These are phyloP conservation scores for Teleiodes luculella DNA, from an alignment of 2,888 invertebrate species.

Conservation along the genomic window DNA sequence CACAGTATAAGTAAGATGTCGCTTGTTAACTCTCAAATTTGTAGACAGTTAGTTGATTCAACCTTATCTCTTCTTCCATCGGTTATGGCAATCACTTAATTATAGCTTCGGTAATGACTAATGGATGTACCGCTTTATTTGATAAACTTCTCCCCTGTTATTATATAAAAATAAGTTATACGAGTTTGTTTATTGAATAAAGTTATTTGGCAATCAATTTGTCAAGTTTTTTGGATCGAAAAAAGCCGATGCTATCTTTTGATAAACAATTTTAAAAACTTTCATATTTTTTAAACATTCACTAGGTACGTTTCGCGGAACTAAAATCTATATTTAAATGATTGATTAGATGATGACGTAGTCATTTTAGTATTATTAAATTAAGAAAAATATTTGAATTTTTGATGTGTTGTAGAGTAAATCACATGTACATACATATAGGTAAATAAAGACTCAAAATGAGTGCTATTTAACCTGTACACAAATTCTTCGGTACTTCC, in stretches of 20 bases:
- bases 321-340: too few relatives aligned
- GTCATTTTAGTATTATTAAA: too few relatives aligned
- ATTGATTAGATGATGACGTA: too few relatives aligned
- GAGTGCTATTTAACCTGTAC: too few relatives aligned
- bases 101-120: constrained; percentile 3
- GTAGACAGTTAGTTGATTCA: background rate
- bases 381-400: too few relatives aligned
- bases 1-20: constrained; percentile 3
- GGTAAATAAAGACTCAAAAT: too few relatives aligned
- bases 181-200: background rate
- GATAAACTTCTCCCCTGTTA: background rate
- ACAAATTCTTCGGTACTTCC: too few relatives aligned
- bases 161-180: background rate
- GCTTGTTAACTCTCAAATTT: constrained; percentile 1
- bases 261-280: too few relatives aligned
- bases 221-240: background rate
- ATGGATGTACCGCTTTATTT: background rate
- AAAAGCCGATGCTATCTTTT: too few relatives aligned
- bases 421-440: too few relatives aligned
- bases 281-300: background rate
- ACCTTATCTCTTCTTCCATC: constrained; percentile 7
- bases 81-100: constrained; percentile 1
- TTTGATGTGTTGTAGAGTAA: too few relatives aligned
- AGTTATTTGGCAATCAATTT: background rate
- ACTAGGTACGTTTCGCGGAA: too few relatives aligned